phyloP scores from a whole-genome alignment of 1,140 invertebrate genomes.

The Zophobas morio region DNA sequence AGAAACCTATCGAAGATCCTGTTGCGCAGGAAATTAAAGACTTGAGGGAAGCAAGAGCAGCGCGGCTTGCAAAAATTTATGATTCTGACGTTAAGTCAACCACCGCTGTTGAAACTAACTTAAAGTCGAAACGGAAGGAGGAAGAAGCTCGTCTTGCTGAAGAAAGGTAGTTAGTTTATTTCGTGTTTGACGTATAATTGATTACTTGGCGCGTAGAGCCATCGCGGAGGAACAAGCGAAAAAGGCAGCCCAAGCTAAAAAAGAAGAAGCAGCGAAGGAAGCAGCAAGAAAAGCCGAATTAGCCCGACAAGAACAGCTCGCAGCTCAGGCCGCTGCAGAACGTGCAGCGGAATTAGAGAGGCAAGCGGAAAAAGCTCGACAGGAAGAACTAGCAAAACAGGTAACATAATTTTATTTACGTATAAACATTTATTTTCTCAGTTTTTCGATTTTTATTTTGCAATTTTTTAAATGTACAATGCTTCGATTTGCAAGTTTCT shows the following conservation, averaged over 20 bases:
- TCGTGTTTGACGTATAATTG: neutral
- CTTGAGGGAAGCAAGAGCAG: slow-evolving; percentile 70
- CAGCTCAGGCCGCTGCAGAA: slow-evolving; percentile 67
- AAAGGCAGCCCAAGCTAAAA: slow-evolving; percentile 64
- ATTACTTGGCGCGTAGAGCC: slow-evolving; percentile 58
- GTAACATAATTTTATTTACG: slow-evolving; percentile 47
- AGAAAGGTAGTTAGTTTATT: slow-evolving; percentile 69
- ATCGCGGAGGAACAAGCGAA: slow-evolving; percentile 64
- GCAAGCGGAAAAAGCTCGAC: slow-evolving; percentile 64
- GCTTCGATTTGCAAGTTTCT: too few relatives aligned
- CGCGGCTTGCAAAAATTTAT: slow-evolving; percentile 70
- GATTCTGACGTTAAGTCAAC: slow-evolving; percentile 65
- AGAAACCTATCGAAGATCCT: slow-evolving; percentile 70
- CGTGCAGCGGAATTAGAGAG: slow-evolving; percentile 67
- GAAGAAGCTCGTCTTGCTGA: slow-evolving; percentile 74
- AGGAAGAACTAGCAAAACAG: slow-evolving; percentile 64
- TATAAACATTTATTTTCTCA: neutral
- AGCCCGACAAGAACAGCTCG: slow-evolving; percentile 66
- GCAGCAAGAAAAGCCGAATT: slow-evolving; percentile 64
- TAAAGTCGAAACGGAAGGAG: slow-evolving; percentile 72
- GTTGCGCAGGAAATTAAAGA: slow-evolving; percentile 71
- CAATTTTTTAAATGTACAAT: too few relatives aligned
- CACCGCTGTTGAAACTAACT: slow-evolving; percentile 70
- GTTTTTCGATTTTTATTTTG: neutral
- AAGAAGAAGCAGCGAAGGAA: slow-evolving; percentile 63